Base-by-base conservation (phyloP, 2,797 vertebrate genomes). In the Falco novaeseelandiae region DNA sequence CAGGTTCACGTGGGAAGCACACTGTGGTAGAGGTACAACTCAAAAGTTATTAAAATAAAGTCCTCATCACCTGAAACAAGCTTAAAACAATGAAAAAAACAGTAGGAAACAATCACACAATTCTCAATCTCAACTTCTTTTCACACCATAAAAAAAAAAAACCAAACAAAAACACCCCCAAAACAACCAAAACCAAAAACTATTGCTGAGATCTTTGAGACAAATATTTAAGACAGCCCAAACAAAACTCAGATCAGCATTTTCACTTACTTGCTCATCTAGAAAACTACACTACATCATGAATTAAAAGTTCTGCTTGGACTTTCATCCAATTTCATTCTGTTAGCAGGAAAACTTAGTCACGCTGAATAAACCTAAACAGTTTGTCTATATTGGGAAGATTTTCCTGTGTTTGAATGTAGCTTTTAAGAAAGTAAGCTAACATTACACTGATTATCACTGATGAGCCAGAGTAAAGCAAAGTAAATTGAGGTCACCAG, bases 371-470 rank as follows among this genome's bases (percentile, higher is more conserved):
- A 94, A 87, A 87, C 21, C 36, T 65, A 44, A 92, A 59, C 22
- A 67, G 34, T 49, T 80, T 91, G 49, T 66, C 74, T 87, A 14
- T n/a, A 46, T 34, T 83, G 40, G 30, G 42, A 92, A 87, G 48
- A 89, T 73, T 80, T 67, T 54, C 30, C 25, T 54, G 2, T 65
- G 36, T 89, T 94, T 87, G 42, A 94, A 78, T 17, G 30, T 14
- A 92, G 73, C 79, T 95, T 74, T 86, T 42, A 90, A 83, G 54
- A 86, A 96, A 94, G 48, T 88, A 91, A 94, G 42, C 51, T 70
- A 90, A 88, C 58, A 79, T 40, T 36, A 81, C 29, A 32, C 51
- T 81, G 67, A 92, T 89, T 72, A 94, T 62, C 58, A 79, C 58
- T 57, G 57, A 95, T 79, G 8, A 95, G 51, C 25, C 54, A 55